Evolutionary conservation across 2,113 vertebrate species (phyloP), one percentile per base, ranked within the genome.

Genomic region (Paratilapia polleni): DNA sequence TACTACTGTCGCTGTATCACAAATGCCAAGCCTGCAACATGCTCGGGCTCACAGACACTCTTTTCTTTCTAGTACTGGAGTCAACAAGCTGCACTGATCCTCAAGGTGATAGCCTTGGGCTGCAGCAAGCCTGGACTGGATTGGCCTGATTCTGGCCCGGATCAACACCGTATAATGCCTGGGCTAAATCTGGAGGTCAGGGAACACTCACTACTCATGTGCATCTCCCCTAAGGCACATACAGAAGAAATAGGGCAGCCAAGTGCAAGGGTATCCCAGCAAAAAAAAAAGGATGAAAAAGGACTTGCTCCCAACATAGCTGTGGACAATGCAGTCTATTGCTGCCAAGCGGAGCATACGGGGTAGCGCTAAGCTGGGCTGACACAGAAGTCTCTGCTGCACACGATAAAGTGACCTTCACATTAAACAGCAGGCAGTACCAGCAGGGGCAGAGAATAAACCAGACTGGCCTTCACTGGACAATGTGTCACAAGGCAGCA

Each of bases 211-310:
- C 79, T 77, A 15, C 62, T 88, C 77, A 36, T 76, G 68, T 24
- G 36, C 57, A 63, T 79, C 88, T 81, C 77, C 86, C 86, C 63
- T 24, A 20, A 80, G 82, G 91, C 81, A 1, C 19, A 19, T n/a
- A 5, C 34, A 20, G 17, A 80, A 87, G 87, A 93, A 90, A 76
- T 81, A 88, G 91, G 91, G 70, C 92, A 91, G 73, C 60, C 59
- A 78, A 86, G 57, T 75, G 79, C 43, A 56, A 90, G 88, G 83
- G 77, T 82, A 90, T 89, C 75, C 85, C 79, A 66, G 56, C 28
- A 58, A 79, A 84, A 81, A 57, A 77, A 57, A 26, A 57, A 11
- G 20, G 54, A 84, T 36, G 73, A 90, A 86, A 78, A 52, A 52
- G 63, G 58, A 86, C 77, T 28, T 84, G 60, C 57, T 86, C 79